Percentiles rank a stretch among this genome's conserved stretches.
These are phyloP conservation scores for Drosophila infuscata DNA, from an alignment of 2,888 invertebrate species.

Conservation along the genomic window DNA sequence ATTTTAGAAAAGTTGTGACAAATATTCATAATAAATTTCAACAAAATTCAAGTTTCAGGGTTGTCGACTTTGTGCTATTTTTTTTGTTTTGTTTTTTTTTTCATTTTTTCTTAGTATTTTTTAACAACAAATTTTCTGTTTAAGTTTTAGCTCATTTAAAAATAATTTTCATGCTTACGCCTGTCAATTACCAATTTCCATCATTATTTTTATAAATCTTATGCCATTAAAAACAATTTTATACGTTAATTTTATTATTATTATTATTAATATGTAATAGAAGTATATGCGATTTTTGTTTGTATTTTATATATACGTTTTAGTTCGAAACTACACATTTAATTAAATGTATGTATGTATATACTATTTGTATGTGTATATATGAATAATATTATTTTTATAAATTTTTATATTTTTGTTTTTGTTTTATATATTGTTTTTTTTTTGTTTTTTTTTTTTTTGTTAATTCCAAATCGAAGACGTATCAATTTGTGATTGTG, in stretches of 20 bases:
- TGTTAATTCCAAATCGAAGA: conserved; percentile 49
- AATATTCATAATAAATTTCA: conserved; percentile 49
- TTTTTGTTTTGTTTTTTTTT: conserved; percentile 1
- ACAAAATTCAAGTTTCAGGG: conserved; percentile 44
- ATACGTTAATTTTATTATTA: conserved; percentile 27
- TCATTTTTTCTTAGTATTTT: conserved; percentile 23
- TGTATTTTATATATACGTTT: conserved; percentile 22
- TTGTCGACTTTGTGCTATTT: conserved; percentile 45
- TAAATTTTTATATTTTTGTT: conserved; percentile 13
- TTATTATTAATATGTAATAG: conserved; percentile 42
- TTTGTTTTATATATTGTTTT: conserved; percentile 20
- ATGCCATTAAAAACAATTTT: conserved; percentile 56
- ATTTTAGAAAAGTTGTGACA: conserved; percentile 19
- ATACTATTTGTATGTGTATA: conserved; percentile 43
- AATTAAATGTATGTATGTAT: conserved; percentile 51
- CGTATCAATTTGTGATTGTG: conserved; percentile 58
- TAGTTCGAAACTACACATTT: conserved; percentile 67
- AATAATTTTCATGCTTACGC: conserved; percentile 35
- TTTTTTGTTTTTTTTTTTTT: neutral
- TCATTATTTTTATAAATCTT: conserved; percentile 38
- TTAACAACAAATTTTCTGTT: conserved; percentile 57
- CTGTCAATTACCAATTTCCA: conserved; percentile 14
- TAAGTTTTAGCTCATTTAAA: conserved; percentile 30
- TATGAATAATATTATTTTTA: conserved; percentile 44
- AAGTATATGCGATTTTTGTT: conserved; percentile 50